Conservation (phyloP, 2,113 vertebrate species). For the Mirza zaza region DNA sequence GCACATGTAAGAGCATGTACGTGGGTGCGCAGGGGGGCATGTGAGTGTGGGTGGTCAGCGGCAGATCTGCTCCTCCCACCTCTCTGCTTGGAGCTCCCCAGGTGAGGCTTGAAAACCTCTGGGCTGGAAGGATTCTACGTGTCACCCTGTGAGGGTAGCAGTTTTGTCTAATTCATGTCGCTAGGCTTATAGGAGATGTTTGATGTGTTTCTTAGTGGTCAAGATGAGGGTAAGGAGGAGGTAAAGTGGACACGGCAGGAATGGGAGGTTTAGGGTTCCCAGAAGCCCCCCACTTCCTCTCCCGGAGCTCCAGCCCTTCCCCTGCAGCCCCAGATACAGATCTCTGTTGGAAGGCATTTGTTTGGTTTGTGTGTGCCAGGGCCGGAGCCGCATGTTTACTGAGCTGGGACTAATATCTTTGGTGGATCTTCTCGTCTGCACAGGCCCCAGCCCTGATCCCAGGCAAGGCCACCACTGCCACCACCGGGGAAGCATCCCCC, state of each 20-base stretch:
- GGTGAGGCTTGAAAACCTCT: neutral
- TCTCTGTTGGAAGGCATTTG: neutral
- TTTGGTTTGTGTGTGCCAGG: neutral
- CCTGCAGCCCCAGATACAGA: neutral
- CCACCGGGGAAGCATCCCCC: neutral
- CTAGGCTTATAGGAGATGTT: neutral
- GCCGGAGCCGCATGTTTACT: neutral
- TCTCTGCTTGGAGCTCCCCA: neutral
- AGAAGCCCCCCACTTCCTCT: accelerated
- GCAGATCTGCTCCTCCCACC: neutral
- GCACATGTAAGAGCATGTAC: neutral
- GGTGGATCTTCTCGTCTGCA: neutral
- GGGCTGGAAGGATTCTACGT: neutral
- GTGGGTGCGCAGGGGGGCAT: too few species aligned
- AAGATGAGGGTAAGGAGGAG: neutral
- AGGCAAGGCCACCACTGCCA: neutral
- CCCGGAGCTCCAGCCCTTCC: neutral
- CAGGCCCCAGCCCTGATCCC: neutral
- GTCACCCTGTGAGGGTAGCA: accelerated
- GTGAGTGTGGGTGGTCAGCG: accelerated
- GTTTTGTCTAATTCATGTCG: neutral
- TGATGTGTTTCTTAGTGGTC: neutral
- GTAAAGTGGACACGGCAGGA: neutral
- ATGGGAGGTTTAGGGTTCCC: neutral
- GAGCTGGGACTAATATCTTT: neutral